Conservation (phyloP, 2,797 vertebrate genomes). For the Crax fasciolata region DNA sequence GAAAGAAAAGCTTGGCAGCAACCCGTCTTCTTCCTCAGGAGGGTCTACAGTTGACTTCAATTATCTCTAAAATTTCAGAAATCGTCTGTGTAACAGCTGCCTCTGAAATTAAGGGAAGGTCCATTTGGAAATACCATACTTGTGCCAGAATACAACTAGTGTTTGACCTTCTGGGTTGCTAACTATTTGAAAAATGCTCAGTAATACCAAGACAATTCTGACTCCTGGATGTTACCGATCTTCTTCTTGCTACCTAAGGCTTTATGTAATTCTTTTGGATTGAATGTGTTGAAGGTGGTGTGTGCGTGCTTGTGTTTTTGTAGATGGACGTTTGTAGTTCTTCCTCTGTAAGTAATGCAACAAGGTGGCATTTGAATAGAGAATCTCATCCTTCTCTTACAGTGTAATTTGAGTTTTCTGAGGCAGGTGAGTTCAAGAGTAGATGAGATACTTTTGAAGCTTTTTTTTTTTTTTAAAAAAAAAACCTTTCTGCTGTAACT, state of each 20-base stretch:
- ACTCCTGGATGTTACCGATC: neutral
- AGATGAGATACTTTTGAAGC: neutral
- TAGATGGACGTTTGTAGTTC: neutral
- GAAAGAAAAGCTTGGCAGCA: neutral
- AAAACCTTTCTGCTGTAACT: neutral
- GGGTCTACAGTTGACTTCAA: neutral
- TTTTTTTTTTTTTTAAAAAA: too few relatives aligned
- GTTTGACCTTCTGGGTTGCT: neutral
- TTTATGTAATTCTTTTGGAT: neutral
- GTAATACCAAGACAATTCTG: neutral
- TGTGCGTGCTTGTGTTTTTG: neutral
- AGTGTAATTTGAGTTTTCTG: neutral
- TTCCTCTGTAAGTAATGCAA: neutral
- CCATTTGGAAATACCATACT: accelerated
- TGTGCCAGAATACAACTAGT: neutral
- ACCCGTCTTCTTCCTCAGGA: neutral
- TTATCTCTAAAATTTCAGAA: neutral
- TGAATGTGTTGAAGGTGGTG: neutral
- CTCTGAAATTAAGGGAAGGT: neutral
- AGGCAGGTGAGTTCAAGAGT: neutral
- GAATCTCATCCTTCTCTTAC: neutral
- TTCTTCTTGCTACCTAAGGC: neutral
- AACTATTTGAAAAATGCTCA: neutral
- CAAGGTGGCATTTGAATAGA: neutral
- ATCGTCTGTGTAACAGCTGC: neutral